Evolutionary conservation across 2,797 vertebrate genomes (phyloP).

Genomic region (Gambusia yucatana): DNA sequence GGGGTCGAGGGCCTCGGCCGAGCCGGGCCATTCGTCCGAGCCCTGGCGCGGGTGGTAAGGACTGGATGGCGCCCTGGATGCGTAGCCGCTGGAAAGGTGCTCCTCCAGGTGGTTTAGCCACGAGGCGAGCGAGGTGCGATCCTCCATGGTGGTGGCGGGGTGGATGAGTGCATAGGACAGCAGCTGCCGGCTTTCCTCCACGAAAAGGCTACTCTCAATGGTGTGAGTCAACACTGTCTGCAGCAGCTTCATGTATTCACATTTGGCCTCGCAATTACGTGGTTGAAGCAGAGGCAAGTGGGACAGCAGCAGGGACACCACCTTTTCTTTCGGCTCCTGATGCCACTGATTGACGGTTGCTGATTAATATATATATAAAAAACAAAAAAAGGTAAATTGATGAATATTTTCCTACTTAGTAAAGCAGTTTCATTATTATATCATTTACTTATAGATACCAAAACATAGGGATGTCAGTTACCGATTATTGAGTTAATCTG

Average conservation of each 20-base stretch:
- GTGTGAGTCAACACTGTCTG: constrained; percentile 94
- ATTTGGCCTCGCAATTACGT: constrained; percentile 92
- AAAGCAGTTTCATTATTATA: not conserved
- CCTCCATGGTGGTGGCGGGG: constrained; percentile 94
- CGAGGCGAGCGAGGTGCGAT: constrained; percentile 92
- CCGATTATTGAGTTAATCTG: no score
- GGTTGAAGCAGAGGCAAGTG: constrained; percentile 94
- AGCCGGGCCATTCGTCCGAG: constrained; percentile 90
- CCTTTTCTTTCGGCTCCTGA: constrained; percentile 93
- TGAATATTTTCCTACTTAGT: constrained; percentile 5
- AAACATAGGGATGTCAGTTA: not conserved
- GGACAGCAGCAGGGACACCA: constrained; percentile 90
- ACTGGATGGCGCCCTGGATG: constrained; percentile 77
- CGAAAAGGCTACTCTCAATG: constrained; percentile 94
- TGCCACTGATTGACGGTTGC: constrained; percentile 94
- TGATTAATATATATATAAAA: constrained; percentile 39
- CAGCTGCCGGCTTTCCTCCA: constrained; percentile 95
- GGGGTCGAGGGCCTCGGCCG: constrained; percentile 85
- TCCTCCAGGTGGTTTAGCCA: constrained; percentile 97
- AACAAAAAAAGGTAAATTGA: constrained; percentile 9
- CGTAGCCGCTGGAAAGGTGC: constrained; percentile 86
- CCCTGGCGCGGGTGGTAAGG: constrained; percentile 88
- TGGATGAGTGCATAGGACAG: constrained; percentile 98
- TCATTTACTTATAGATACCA: not conserved
- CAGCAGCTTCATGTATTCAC: constrained; percentile 95